Conservation (phyloP, 2,113 vertebrate species). For the Eclectus roratus region DNA sequence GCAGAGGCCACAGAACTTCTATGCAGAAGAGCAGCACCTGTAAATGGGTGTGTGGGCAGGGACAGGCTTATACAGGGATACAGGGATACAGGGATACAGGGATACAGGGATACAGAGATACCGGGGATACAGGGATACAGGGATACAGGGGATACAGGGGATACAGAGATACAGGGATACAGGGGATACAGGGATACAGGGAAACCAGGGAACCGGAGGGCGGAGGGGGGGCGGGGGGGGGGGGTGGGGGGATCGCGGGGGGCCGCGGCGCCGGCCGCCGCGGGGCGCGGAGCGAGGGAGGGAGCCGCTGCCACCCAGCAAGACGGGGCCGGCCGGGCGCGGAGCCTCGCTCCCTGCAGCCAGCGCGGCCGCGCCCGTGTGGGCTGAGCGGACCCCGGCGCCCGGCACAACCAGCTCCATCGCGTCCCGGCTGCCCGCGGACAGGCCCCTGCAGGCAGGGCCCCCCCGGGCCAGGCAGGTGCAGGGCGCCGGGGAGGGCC, state of each 20-base stretch:
- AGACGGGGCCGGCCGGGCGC: conserved; percentile 17
- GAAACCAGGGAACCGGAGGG: too few relatives aligned
- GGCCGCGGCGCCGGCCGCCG: conserved; percentile 18
- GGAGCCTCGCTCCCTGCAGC: conserved; percentile 1
- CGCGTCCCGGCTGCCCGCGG: background rate
- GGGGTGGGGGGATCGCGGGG: too few relatives aligned
- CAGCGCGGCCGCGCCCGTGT: conserved; percentile 9
- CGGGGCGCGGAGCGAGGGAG: background rate
- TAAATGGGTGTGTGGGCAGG: background rate
- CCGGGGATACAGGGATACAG: too few relatives aligned
- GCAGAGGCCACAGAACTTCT: background rate
- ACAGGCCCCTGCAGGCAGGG: conserved; percentile 53
- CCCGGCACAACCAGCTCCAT: conserved; percentile 38
- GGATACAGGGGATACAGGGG: too few relatives aligned
- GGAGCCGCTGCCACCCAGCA: conserved; percentile 51
- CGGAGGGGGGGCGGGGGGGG: too few relatives aligned
- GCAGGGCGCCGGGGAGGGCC: background rate
- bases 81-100: too few relatives aligned
- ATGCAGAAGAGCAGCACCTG: background rate
- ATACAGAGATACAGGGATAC: too few relatives aligned
- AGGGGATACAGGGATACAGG: too few relatives aligned
- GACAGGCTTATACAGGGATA: too few relatives aligned
- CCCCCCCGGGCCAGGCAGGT: conserved; percentile 19
- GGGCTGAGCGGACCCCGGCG: conserved; percentile 2
- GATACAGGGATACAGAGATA: too few relatives aligned